Conservation (phyloP, 2,113 vertebrate species). For the Leptosomus discolor region DNA sequence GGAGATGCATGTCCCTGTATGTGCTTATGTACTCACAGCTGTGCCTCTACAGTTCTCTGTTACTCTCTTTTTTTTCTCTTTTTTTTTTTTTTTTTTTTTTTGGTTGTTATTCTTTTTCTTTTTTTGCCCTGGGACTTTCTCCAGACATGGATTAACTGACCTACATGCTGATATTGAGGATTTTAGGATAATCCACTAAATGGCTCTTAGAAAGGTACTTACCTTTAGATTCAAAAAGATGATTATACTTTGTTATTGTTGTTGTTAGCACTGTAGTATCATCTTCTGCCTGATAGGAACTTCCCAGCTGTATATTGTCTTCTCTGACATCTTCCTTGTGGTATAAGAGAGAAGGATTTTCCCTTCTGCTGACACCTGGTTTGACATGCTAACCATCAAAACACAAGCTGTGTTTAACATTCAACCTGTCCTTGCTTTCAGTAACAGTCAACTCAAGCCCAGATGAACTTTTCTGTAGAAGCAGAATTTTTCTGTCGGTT, state of each 20-base stretch:
- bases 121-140: background rate
- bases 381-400: background rate
- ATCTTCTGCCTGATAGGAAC: background rate
- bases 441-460: background rate
- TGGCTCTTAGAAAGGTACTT: background rate
- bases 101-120: background rate
- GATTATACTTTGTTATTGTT: background rate
- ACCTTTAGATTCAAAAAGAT: background rate
- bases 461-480: background rate
- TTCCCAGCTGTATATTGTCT: background rate
- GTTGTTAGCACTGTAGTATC: background rate
- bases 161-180: background rate
- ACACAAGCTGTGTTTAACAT: background rate
- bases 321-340: background rate
- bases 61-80: background rate
- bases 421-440: background rate
- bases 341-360: background rate
- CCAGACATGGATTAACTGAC: background rate
- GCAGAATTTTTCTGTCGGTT: background rate
- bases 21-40: background rate
- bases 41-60: background rate
- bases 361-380: background rate
- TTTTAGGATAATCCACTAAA: slow-evolving; percentile 9
- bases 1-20: background rate
- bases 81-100: rapidly evolving